A percentile compares a stretch with the other conserved stretches of the same genome.
Evolutionary conservation across 35 echinoderm and acorn worm genomes (phyloP).

Genomic region (Antedon bifida): DNA sequence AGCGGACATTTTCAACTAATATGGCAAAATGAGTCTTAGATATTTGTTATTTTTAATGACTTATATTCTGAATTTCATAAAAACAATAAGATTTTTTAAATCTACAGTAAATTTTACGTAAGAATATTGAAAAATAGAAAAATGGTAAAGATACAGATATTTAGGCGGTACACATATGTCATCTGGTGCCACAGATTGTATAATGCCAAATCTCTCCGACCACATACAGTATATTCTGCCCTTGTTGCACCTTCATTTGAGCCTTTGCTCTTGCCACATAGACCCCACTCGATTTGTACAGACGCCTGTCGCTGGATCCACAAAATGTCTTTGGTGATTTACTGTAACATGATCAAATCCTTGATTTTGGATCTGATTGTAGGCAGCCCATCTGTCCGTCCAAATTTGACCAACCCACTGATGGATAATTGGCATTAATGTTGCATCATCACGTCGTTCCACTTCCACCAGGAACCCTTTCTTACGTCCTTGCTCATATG

Average conservation of each 20-base stretch:
- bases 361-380: background rate
- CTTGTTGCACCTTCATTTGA: background rate
- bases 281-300: background rate
- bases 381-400: background rate
- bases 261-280: conserved; percentile 1
- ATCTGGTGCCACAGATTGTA: background rate
- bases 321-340: background rate
- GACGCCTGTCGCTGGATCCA: background rate
- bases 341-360: background rate
- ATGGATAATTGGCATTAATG: background rate
- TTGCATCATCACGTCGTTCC: background rate
- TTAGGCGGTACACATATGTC: too few species aligned
- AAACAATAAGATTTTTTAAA: too few species aligned
- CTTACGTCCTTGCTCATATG: background rate
- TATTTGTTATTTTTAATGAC: too few species aligned
- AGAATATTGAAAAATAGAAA: too few species aligned
- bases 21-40: too few species aligned
- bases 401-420: conserved; percentile 2
- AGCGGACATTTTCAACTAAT: too few species aligned
- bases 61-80: too few species aligned
- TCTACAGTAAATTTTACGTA: too few species aligned
- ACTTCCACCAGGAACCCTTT: background rate
- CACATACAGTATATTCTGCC: background rate
- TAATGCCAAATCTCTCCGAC: background rate
- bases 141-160: too few species aligned